phyloP scores from a whole-genome alignment of 1,140 invertebrate species.

The Coelopa frigida region DNA sequence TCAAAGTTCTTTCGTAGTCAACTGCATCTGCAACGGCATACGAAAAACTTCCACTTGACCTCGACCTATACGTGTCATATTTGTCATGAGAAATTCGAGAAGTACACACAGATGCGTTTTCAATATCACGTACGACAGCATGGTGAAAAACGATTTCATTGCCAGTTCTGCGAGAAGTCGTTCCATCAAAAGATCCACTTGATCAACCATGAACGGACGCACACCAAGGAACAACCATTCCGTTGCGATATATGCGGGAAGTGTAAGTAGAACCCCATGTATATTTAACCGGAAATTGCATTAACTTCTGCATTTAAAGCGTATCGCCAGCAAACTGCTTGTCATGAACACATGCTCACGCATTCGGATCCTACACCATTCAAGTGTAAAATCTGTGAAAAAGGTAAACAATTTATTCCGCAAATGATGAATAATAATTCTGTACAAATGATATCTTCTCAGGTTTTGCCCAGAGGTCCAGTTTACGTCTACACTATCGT shows the following conservation, averaged over 20 bases:
- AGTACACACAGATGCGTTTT: slow-evolving; percentile 14
- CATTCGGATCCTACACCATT: slow-evolving; percentile 14
- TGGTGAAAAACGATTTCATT: slow-evolving; percentile 13
- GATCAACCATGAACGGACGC: slow-evolving; percentile 15
- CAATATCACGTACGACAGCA: slow-evolving; percentile 15
- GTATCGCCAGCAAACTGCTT: slow-evolving; percentile 15
- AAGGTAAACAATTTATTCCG: background rate
- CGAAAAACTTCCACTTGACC: slow-evolving; percentile 13
- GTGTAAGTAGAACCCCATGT: background rate
- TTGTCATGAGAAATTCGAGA: slow-evolving; percentile 13
- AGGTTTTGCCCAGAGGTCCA: slow-evolving; percentile 9
- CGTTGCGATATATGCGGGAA: slow-evolving; percentile 15
- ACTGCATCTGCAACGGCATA: slow-evolving; percentile 12
- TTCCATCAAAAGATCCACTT: slow-evolving; percentile 17
- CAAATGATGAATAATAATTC: background rate
- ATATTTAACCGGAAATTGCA: background rate
- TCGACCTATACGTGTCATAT: slow-evolving; percentile 14
- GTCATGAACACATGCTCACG: slow-evolving; percentile 14
- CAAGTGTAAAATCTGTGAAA: slow-evolving; percentile 9
- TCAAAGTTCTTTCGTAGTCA: slow-evolving; percentile 15
- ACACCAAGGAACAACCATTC: slow-evolving; percentile 15
- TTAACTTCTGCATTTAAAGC: slow-evolving; percentile 1
- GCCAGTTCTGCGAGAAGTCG: slow-evolving; percentile 12
- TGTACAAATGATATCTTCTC: background rate
- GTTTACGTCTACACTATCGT: slow-evolving; percentile 7